Evolutionary conservation across 35 echinoderm and acorn worm genomes (phyloP), one percentile per base, ranked within the genome.

Genomic region (Strongylocentrotus purpuratus): DNA sequence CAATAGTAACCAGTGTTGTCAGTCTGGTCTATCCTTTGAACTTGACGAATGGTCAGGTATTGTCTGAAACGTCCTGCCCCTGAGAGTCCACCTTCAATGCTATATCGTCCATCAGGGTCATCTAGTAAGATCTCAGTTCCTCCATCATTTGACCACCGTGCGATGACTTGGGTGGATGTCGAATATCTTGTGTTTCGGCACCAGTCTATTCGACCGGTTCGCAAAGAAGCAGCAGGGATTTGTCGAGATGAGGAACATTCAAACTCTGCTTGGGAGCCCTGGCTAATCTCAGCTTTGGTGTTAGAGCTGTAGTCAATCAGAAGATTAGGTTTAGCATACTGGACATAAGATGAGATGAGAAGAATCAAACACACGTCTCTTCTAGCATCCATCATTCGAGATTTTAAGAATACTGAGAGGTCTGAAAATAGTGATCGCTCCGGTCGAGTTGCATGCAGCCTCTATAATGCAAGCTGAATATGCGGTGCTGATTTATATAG

Each of bases 141-240:
- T 31, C 31, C 0, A 20, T 92, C 91, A 31, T 55, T 92, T 10
- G 91, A 17, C 91, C 91, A 92, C 48, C n/a, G 9, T 33, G 91
- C 91, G 12, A 92, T 31, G 13, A 92, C 45, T 33, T 92, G 91
- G 2, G n/a, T 46, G 2, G 41, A 48, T 18, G 18, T 28, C 45
- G 46, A n/a, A n/a, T n/a, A n/a, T n/a, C n/a, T n/a, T n/a, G n/a
- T n/a, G n/a, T n/a, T n/a, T n/a, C n/a, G n/a, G 48, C 2, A 48
- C 41, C 47, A 92, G 9, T 92, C 91, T 18, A 92, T 92, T 28
- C 91, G 32, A 48, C 91, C 91, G 47, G 91, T 92, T 48, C n/a
- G 32, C 10, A 92, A 47, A 0, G 22, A 17, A 31, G 9, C 46
- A 11, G 46, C 28, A 47, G 33, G 7, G n/a, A 46, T 48, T 10